Percentiles rank a stretch among this genome's conserved stretches.
These are phyloP conservation scores for Taxidea taxus DNA, from an alignment of 2,113 vertebrate species.

Conservation along the genomic window DNA sequence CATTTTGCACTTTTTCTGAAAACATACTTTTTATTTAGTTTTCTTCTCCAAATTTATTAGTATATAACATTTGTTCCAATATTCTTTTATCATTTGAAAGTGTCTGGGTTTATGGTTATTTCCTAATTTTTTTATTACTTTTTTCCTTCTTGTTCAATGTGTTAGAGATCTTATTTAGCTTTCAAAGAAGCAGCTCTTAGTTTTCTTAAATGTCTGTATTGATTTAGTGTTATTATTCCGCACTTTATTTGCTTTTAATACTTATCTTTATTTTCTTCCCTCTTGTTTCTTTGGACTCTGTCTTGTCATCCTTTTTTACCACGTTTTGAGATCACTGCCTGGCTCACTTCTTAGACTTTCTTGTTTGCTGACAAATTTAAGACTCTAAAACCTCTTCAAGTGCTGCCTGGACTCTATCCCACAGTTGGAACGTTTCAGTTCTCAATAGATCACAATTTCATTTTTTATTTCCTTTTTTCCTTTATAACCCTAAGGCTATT, in stretches of 20 bases:
- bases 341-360: not conserved
- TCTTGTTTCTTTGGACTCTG: not conserved
- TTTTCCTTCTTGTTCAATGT: not conserved
- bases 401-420: not conserved
- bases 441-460: not conserved
- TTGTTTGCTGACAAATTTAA: not conserved
- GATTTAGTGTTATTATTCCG: not conserved
- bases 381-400: not conserved
- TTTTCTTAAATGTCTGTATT: not conserved
- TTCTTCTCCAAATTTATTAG: not conserved
- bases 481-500: not conserved
- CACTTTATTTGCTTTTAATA: not conserved
- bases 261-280: not conserved
- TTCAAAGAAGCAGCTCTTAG: not conserved
- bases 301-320: not conserved
- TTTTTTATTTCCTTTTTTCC: not conserved
- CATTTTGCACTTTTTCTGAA: not conserved
- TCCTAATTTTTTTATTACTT: too few relatives aligned
- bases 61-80: not conserved
- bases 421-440: conserved; percentile 9
- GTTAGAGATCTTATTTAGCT: not conserved
- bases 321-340: not conserved
- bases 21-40: not conserved
- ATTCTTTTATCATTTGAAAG: not conserved
- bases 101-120: not conserved